Conservation (phyloP, 2,113 vertebrate species). For the Mastomys natalensis region DNA sequence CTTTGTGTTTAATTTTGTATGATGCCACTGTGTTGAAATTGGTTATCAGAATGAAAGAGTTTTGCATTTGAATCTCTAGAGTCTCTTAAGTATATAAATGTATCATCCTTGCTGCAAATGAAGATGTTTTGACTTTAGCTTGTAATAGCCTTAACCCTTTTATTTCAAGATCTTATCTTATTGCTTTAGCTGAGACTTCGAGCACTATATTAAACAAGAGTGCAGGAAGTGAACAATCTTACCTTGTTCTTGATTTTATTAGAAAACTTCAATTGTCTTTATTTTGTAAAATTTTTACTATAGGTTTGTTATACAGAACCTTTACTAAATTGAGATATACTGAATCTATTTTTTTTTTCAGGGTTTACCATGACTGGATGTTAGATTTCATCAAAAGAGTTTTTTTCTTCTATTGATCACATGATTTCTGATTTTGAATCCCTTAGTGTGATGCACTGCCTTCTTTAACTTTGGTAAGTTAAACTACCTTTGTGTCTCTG, state of each 20-base stretch:
- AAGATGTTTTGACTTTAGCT: neutral
- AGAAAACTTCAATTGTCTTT: neutral
- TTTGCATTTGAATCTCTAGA: neutral
- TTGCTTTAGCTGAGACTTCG: neutral
- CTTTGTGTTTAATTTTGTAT: neutral
- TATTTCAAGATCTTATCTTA: neutral
- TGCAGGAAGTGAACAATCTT: neutral
- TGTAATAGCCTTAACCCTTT: neutral
- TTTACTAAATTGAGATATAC: neutral
- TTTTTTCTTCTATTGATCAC: too few relatives aligned
- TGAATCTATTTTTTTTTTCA: neutral
- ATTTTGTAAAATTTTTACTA: neutral
- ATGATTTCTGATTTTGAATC: too few relatives aligned
- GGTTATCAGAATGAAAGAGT: neutral
- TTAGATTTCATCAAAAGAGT: neutral
- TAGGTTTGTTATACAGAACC: neutral
- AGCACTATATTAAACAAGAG: neutral
- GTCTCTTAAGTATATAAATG: neutral
- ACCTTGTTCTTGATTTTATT: neutral
- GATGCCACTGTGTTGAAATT: neutral
- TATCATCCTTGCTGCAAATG: neutral
- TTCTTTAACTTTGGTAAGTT: too few relatives aligned
- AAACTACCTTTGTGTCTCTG: too few relatives aligned
- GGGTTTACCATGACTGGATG: neutral
- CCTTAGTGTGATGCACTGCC: too few relatives aligned